Base-by-base conservation (phyloP, 1,140 invertebrate species). In the Augochlora pura region DNA sequence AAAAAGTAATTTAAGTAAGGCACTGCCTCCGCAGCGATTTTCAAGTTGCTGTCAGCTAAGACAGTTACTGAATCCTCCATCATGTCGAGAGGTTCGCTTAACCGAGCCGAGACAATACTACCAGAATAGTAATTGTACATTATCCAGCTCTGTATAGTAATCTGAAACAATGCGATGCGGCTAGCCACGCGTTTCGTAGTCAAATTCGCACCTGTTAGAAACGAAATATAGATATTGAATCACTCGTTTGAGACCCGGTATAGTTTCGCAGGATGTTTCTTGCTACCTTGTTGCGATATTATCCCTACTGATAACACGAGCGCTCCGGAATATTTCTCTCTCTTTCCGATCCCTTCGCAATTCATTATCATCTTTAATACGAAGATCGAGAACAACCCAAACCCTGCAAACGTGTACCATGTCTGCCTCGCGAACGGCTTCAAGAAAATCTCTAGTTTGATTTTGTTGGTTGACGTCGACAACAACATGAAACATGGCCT, bases 71-170 rank as follows among this genome's bases (percentile, higher is more conserved):
- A 91, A 83, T 92, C 91, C 27, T 92, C 91, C 76, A 92, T 91
- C 85, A 89, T 91, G 1, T 88, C 82, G 0, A 90, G 76, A 0
- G 91, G 90, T 77, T 90, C 86, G 65, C 87, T 89, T 39, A 92
- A 82, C 74, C 91, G 85, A 18, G 88, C 88, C 0, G 91, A 92
- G 8, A 92, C 91, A n/a, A 92, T 86, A 68, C 88, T 86, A 2
- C 86, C 89, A 4, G 89, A 89, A 32, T 92, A 92, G 73, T 91
- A 92, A 79, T 91, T 91, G 23, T 88, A 90, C 42, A 90, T 85
- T 9, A 92, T 64, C 54, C 90, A 86, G 66, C 89, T 88, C 39
- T 91, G 90, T 16, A 91, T 8, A 38, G 89, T 75, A 25, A 91
- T 77, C 27, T 85, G 84, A 12, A 90, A 49, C 4, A 90, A 73